phyloP scores from a whole-genome alignment of 2,797 vertebrate genomes.

The Lagocephalus sceleratus region DNA sequence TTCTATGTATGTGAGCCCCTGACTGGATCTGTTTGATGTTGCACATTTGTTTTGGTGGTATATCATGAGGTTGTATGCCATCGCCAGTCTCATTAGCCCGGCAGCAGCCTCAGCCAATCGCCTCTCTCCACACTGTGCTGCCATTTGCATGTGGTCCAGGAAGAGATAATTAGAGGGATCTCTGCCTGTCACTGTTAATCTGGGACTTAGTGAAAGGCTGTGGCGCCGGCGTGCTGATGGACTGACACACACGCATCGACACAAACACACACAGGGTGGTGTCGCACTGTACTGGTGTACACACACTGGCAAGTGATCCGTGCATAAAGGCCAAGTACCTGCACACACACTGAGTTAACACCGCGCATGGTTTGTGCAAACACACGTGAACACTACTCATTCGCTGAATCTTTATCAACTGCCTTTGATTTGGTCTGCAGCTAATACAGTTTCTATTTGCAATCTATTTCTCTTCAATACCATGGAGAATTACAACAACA shows the following conservation, averaged over 20 bases:
- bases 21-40: slow-evolving; percentile 26
- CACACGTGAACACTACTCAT: slow-evolving; percentile 1
- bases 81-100: slow-evolving; percentile 74
- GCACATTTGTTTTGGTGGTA: slow-evolving; percentile 50
- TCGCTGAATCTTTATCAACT: slow-evolving; percentile 17
- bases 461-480: slow-evolving; percentile 24
- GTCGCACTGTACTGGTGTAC: slow-evolving; percentile 17
- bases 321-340: slow-evolving; percentile 14
- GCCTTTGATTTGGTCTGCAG: slow-evolving; percentile 29
- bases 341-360: not conserved
- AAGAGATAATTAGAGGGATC: slow-evolving; percentile 83
- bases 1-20: slow-evolving; percentile 13
- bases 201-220: slow-evolving; percentile 76
- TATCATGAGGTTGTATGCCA: slow-evolving; percentile 62
- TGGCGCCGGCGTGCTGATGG: slow-evolving; percentile 74
- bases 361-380: not conserved
- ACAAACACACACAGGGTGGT: slow-evolving; percentile 12
- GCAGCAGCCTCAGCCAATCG: slow-evolving; percentile 64
- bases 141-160: slow-evolving; percentile 81
- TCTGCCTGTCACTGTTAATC: slow-evolving; percentile 85
- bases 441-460: slow-evolving; percentile 31
- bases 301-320: slow-evolving; percentile 30
- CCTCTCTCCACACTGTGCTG: slow-evolving; percentile 54
- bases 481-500: slow-evolving; percentile 27
- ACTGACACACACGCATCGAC: slow-evolving; percentile 55